Evolutionary conservation across 2,113 vertebrate genomes (phyloP).

Genomic region (Myxocyprinus asiaticus): DNA sequence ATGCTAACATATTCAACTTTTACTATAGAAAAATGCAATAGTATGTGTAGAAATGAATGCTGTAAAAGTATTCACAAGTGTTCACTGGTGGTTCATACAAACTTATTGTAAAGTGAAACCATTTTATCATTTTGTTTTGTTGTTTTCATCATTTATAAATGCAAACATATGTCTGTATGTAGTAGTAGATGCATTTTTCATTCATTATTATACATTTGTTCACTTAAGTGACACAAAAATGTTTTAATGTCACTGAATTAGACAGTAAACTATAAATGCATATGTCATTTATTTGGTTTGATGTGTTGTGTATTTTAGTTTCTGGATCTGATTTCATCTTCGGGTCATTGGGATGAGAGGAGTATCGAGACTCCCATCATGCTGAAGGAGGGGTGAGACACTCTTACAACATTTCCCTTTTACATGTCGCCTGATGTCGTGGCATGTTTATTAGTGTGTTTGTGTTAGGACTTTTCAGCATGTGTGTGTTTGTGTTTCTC

Average conservation of each 20-base stretch:
- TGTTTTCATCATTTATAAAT: no score
- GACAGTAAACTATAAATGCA: no score
- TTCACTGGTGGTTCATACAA: no score
- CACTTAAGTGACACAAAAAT: not conserved
- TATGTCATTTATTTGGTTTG: not conserved
- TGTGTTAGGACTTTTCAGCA: conserved; percentile 26
- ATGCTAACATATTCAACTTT: no score
- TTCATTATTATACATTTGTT: no score
- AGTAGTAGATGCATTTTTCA: no score
- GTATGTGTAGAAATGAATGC: no score
- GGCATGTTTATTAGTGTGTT: conserved; percentile 14
- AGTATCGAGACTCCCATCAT: conserved; percentile 95
- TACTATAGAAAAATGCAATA: no score
- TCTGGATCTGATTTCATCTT: conserved; percentile 96
- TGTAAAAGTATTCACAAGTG: no score
- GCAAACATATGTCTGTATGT: not conserved
- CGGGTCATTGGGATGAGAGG: conserved; percentile 93
- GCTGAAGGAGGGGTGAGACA: conserved; percentile 95
- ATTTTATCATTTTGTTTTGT: no score
- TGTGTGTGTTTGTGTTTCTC: conserved; percentile 71
- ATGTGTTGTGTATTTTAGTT: conserved; percentile 76
- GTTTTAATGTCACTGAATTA: no score
- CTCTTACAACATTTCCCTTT: not conserved
- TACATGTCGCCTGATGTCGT: not conserved
- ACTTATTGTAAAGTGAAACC: no score